Evolutionary conservation across 2,797 vertebrate species (phyloP), one percentile per base, ranked within the genome.

Genomic region (Xiphophorus birchmanni): DNA sequence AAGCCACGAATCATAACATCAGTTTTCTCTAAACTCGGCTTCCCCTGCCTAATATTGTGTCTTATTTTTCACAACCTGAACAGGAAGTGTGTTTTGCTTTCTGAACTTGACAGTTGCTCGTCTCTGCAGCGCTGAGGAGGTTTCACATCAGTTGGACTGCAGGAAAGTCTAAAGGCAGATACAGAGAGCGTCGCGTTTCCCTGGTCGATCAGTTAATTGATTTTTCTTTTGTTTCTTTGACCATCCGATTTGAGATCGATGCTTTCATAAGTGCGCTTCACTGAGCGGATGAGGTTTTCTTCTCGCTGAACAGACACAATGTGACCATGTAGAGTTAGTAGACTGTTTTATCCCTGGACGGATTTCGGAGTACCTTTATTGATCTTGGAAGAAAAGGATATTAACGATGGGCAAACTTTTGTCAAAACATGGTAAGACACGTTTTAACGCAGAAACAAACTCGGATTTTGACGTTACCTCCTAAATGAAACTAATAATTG

Each of bases 381-480:
- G 88, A 93, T 89, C 84, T 85, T 23, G 35, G 35, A 75, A 80
- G 79, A 84, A 87, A 88, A 80, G 80, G 84, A 74, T 75, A 79
- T 73, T 73, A 56, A 93, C 58, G 83, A 96, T 97, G 97, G 97
- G 97, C 47, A 96, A 96, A 94, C 91, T 95, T 83, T 96, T 96
- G 84, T 97, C 97, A 58, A 97, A 96, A 93, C 96, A 95, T 87
- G 95, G 97, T 95, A 94, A 96, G 95, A 83, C 10, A 8, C 15
- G 1, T 0, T 11, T 77, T 13, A 32, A 65, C 74, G n/a, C 23
- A 17, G 0, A 13, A 5, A 42, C 17, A 6, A 29, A 32, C 7
- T 10, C 42, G 5, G 17, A 29, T 47, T 4, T 0, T n/a, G 69
- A 5, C 23, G 11, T 44, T 35, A 5, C 44, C 4, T 0, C 21